Base-by-base conservation (phyloP, 1,140 invertebrate species). In the Spodoptera litura region DNA sequence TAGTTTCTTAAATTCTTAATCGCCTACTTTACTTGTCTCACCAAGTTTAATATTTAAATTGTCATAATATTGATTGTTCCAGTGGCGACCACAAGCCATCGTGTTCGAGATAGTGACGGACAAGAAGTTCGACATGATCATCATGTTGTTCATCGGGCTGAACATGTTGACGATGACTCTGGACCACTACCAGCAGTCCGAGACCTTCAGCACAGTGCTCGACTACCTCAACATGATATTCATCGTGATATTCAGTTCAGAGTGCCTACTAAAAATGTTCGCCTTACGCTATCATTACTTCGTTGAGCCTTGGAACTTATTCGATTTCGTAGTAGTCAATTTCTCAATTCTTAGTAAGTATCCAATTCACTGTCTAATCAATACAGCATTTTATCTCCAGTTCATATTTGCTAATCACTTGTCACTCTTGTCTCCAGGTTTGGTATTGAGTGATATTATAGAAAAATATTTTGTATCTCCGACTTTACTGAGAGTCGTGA, bases 121-220 rank as follows among this genome's bases (percentile, higher is more conserved):
- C 95, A 99, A 99, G 95, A 99, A 99, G 95, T 99, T 99, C 95
- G 99, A 99, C 95, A 99, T 99, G 97, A 97, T 99, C 88, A 99
- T 99, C 94, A 99, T 99, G 99, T 96, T 99, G 95, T 99, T 99
- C 95, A 99, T 99, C 91, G 98, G 98, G 86, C 94, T 99, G 78
- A 99, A 99, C 95, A 99, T 99, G 99, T 96, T 99, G 82, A 99
- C 98, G 72, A 99, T 99, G 99, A 99, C 98, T 70, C 95, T 99
- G 95, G 99, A 99, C 95, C 98, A 99, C 95, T 99, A 99, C 94
- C 96, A 98, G 89, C 98, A 98, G 94, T 96, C 96, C 56, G 95
- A 97, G 71, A 96, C 96, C 55, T 98, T 98, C 95, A 97, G 97
- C 87, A 95, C 96, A 82, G 97, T 98, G 72, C 95, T 99, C 82